A percentile compares a stretch with the other conserved stretches of the same genome.
Conservation (phyloP, 2,113 vertebrate genomes). For the Psephotus haematonotus region DNA sequence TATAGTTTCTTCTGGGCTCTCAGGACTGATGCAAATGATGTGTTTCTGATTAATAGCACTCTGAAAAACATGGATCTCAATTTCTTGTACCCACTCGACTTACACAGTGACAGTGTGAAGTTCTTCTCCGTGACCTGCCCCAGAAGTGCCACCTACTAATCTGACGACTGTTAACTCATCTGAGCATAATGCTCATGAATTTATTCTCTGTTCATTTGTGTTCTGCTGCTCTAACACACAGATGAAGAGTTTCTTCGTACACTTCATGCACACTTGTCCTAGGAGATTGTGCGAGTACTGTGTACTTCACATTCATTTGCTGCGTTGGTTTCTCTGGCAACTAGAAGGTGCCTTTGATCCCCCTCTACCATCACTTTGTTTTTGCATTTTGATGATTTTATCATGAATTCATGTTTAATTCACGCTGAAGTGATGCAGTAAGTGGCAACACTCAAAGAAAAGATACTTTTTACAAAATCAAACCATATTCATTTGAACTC, state of each 20-base stretch:
- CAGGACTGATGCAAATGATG: background rate
- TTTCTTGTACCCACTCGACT: background rate
- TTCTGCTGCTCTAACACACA: background rate
- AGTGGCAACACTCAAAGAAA: slow-evolving; percentile 60
- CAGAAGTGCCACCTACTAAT: background rate
- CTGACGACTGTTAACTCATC: background rate
- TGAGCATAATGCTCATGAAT: background rate
- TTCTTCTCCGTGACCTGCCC: background rate
- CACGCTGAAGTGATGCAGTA: slow-evolving; percentile 51
- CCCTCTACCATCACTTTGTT: slow-evolving; percentile 36
- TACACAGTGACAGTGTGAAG: background rate
- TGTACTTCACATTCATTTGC: slow-evolving; percentile 46
- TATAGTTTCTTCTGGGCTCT: background rate
- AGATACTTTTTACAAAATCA: slow-evolving; percentile 47
- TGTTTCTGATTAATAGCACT: background rate
- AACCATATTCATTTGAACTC: slow-evolving; percentile 57
- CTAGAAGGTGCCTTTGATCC: slow-evolving; percentile 66
- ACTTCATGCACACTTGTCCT: background rate
- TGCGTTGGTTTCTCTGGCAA: slow-evolving; percentile 58
- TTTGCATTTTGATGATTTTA: slow-evolving; percentile 75
- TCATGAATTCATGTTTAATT: slow-evolving; percentile 72
- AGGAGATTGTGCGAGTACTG: background rate
- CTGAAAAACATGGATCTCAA: background rate
- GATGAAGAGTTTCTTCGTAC: background rate
- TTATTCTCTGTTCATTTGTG: background rate